Percentiles rank a stretch among this genome's conserved stretches.
Conservation (phyloP, 2,797 vertebrate species). For the Cirrhinus molitorella region DNA sequence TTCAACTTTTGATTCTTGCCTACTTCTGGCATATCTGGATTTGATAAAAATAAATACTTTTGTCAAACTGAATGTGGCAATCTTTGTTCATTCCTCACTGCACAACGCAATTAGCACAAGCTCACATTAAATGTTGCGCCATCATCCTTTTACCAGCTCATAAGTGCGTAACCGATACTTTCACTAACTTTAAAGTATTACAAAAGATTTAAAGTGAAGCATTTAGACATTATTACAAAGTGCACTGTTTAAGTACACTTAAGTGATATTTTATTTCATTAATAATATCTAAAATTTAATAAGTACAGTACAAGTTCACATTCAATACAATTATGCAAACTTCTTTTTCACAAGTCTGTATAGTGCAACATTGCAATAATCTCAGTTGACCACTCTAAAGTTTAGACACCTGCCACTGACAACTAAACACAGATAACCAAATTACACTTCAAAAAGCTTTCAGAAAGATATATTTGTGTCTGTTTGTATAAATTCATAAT, state of each 20-base stretch:
- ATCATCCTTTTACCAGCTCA: no score
- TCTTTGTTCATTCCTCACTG: no score
- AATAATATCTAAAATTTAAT: background rate
- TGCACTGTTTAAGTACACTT: background rate
- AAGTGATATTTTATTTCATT: background rate
- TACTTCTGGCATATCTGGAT: no score
- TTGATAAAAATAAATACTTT: no score
- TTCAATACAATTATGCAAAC: background rate
- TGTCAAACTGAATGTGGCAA: no score
- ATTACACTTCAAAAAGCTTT: background rate
- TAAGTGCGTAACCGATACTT: no score
- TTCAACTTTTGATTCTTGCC: no score
- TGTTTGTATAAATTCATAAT: constrained; percentile 1
- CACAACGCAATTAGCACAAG: no score
- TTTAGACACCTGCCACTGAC: background rate
- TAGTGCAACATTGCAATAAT: background rate
- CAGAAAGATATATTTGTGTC: background rate
- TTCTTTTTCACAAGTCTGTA: background rate
- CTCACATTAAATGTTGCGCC: no score
- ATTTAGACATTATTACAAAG: background rate
- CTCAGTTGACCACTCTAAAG: background rate
- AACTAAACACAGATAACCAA: background rate
- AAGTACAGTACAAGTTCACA: background rate
- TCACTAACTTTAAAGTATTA: no score
- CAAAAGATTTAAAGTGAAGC: no score